Evolutionary conservation across 2,113 vertebrate genomes (phyloP).

Genomic region (Rhodinocichla rosea): DNA sequence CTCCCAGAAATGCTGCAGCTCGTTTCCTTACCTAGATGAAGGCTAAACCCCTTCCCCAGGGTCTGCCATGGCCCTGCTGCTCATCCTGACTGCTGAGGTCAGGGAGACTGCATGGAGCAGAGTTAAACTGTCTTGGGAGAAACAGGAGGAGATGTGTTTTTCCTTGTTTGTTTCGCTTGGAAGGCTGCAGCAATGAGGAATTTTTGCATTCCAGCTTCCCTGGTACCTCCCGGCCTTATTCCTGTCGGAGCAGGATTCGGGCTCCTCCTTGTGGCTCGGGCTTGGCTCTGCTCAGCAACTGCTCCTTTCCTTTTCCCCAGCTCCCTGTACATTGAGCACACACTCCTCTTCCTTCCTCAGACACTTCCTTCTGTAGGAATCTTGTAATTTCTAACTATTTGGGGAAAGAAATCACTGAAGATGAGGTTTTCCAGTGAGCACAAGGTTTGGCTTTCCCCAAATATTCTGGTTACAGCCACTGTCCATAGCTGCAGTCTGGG

Average conservation of each 20-base stretch:
- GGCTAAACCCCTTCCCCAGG: neutral
- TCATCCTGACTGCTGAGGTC: accelerated
- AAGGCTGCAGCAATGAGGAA: neutral
- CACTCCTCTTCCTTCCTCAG: neutral
- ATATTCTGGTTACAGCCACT: neutral
- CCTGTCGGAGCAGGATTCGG: neutral
- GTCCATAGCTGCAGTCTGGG: accelerated
- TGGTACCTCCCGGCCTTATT: accelerated
- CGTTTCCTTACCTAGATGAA: neutral
- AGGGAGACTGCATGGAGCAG: neutral
- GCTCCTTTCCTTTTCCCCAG: neutral
- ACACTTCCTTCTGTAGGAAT: neutral
- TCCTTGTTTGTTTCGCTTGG: neutral
- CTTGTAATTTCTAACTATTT: neutral
- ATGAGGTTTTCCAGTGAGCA: neutral
- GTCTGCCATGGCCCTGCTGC: neutral
- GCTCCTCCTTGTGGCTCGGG: slow-evolving; percentile 20
- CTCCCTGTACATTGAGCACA: neutral
- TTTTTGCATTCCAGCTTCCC: neutral
- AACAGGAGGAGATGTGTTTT: neutral
- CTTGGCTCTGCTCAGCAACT: neutral
- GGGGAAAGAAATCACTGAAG: neutral
- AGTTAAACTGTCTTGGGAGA: neutral
- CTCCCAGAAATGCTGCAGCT: neutral
- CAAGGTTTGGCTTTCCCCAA: neutral